phyloP scores from a whole-genome alignment of 30 jellyfish, hydroid and myxozoan species.

The Clytia hemisphaerica region DNA sequence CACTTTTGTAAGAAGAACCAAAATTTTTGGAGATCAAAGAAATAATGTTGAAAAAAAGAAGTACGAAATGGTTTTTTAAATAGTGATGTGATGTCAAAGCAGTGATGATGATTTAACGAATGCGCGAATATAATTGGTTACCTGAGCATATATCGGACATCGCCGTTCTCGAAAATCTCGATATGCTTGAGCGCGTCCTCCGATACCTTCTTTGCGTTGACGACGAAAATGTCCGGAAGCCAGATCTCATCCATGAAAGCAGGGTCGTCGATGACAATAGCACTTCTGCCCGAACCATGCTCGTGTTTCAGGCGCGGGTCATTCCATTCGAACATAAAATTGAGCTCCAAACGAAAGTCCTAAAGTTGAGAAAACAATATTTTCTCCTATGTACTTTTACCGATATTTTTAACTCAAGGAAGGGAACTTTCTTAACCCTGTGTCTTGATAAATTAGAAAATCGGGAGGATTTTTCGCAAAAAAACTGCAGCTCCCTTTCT shows the following conservation, averaged over 20 bases:
- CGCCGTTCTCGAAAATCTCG: slow-evolving; percentile 48
- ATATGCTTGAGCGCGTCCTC: slow-evolving; percentile 39
- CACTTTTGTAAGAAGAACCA: too few species aligned
- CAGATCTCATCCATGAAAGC: slow-evolving; percentile 39
- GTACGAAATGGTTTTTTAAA: too few species aligned
- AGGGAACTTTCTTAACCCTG: too few species aligned
- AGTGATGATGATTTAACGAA: neutral
- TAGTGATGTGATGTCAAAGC: too few species aligned
- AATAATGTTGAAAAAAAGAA: too few species aligned
- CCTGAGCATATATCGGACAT: slow-evolving; percentile 41
- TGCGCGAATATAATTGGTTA: neutral
- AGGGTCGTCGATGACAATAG: slow-evolving; percentile 38
- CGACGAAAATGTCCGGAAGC: slow-evolving; percentile 79
- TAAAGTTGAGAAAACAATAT: neutral
- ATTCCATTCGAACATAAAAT: slow-evolving; percentile 49
- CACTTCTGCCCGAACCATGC: neutral
- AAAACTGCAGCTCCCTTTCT: neutral
- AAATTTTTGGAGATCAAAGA: too few species aligned
- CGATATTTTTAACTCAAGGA: neutral
- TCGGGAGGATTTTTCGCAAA: too few species aligned
- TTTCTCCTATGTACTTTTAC: neutral
- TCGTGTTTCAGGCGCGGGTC: slow-evolving; percentile 56
- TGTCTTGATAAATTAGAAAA: too few species aligned
- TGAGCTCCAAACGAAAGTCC: slow-evolving; percentile 63
- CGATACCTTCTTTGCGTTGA: slow-evolving; percentile 53